Percentiles rank a stretch among this genome's conserved stretches.
Evolutionary conservation across 2,888 invertebrate genomes (phyloP).

Genomic region (Loripinus fragilis): DNA sequence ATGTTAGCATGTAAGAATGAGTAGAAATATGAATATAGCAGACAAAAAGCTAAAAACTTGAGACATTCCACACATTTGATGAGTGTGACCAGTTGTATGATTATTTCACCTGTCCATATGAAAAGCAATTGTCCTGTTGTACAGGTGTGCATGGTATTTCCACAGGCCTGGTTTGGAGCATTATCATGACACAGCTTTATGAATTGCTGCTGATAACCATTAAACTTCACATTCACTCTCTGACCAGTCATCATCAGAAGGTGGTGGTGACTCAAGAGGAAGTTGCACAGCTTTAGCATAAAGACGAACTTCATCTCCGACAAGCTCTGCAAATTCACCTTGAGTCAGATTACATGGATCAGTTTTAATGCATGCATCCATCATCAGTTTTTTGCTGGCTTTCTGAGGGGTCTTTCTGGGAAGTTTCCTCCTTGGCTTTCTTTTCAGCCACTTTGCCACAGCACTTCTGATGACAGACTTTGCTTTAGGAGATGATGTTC

Average conservation of each 20-base stretch:
- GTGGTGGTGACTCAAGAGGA: constrained; percentile 2
- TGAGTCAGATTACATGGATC: neutral
- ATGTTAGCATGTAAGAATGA: no score
- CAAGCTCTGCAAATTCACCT: neutral
- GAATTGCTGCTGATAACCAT: constrained; percentile 2
- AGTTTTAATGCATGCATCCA: constrained; percentile 14
- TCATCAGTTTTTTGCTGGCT: neutral
- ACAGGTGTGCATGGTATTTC: neutral
- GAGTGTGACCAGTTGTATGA: no score
- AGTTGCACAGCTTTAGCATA: constrained; percentile 8
- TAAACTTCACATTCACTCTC: neutral
- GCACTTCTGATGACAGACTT: neutral
- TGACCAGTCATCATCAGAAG: neutral
- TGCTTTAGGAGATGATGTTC: neutral
- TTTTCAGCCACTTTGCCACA: neutral
- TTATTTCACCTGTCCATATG: no score
- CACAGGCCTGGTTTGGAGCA: no score
- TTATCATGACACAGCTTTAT: constrained; percentile 19
- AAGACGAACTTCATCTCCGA: constrained; percentile 5
- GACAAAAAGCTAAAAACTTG: no score
- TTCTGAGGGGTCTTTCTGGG: neutral
- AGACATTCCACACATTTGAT: no score
- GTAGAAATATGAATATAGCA: no score
- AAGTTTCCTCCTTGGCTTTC: neutral
- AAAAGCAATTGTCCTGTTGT: no score